Conservation (phyloP, 2,888 invertebrate genomes). For the Agrilus biguttatus region DNA sequence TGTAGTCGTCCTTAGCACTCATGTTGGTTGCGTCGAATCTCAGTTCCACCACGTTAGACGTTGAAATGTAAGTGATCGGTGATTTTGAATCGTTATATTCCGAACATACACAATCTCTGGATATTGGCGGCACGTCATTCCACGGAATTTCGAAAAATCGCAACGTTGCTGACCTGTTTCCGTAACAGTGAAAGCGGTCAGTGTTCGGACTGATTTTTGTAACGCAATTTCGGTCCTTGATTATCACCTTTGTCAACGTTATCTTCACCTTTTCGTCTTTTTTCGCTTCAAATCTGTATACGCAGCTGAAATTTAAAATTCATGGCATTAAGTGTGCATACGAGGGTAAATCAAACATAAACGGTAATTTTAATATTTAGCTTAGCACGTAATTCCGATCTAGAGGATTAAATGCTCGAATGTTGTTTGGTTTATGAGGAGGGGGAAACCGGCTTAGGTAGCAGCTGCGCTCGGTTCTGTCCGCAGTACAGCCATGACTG, state of each 20-base stretch:
- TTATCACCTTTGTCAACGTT: constrained; percentile 57
- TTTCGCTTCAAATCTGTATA: constrained; percentile 76
- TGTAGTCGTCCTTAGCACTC: constrained; percentile 75
- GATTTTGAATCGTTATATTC: constrained; percentile 26
- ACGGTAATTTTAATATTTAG: no score
- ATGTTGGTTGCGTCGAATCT: constrained; percentile 71
- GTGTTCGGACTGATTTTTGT: constrained; percentile 49
- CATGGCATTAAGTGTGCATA: no score
- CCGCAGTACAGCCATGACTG: no score
- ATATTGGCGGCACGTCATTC: constrained; percentile 52
- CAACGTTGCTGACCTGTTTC: constrained; percentile 53
- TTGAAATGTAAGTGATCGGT: constrained; percentile 64
- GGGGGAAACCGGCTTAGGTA: no score
- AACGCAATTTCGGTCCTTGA: constrained; percentile 34
- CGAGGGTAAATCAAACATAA: no score
- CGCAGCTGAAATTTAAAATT: constrained; percentile 43
- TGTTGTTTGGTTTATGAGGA: no score
- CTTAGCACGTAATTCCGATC: no score
- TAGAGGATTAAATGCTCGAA: no score
- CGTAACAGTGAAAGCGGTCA: constrained; percentile 55
- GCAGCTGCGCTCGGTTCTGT: no score
- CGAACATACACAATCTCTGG: constrained; percentile 70
- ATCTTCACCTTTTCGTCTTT: constrained; percentile 68
- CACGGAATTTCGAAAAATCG: constrained; percentile 67
- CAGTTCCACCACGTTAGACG: constrained; percentile 62